phyloP scores from a whole-genome alignment of 1,140 invertebrate genomes.

The Cyrtorhinus lividipennis region DNA sequence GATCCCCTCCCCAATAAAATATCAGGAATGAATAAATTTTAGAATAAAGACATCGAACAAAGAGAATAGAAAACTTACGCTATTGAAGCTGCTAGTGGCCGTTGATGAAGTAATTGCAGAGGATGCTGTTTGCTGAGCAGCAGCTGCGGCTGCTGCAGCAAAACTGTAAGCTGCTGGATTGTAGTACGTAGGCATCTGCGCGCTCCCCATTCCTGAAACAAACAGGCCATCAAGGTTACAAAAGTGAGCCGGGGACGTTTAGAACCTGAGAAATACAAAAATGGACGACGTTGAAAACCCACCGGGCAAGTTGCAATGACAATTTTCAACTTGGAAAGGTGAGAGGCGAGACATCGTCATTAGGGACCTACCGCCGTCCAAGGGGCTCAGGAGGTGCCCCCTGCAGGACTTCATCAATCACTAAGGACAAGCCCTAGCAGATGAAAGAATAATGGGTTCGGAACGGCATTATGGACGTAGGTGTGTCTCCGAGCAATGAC shows the following conservation, averaged over 20 bases:
- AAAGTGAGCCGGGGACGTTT: too few species aligned
- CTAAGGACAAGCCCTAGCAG: not conserved
- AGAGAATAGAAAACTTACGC: constrained; percentile 1
- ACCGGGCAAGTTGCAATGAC: too few species aligned
- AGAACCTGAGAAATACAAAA: too few species aligned
- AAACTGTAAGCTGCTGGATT: constrained; percentile 39
- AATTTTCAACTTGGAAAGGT: too few species aligned
- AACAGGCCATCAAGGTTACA: too few species aligned
- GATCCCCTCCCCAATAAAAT: too few species aligned
- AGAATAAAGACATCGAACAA: too few species aligned
- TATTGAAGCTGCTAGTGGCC: constrained; percentile 1
- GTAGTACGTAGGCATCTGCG: constrained; percentile 45
- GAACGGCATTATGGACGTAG: too few species aligned
- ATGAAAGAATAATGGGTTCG: too few species aligned
- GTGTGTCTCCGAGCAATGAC: too few species aligned
- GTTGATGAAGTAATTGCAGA: constrained; percentile 3
- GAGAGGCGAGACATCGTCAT: not conserved
- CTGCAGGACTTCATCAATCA: not conserved
- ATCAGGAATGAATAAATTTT: too few species aligned
- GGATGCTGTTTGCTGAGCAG: constrained; percentile 14
- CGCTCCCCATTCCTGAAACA: constrained; percentile 40
- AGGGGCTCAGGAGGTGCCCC: not conserved
- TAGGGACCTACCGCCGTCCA: not conserved
- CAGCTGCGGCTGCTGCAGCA: constrained; percentile 40
- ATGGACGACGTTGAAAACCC: too few species aligned